Base-by-base conservation (phyloP, 1,140 invertebrate species). In the Sminthurides bifidus region DNA sequence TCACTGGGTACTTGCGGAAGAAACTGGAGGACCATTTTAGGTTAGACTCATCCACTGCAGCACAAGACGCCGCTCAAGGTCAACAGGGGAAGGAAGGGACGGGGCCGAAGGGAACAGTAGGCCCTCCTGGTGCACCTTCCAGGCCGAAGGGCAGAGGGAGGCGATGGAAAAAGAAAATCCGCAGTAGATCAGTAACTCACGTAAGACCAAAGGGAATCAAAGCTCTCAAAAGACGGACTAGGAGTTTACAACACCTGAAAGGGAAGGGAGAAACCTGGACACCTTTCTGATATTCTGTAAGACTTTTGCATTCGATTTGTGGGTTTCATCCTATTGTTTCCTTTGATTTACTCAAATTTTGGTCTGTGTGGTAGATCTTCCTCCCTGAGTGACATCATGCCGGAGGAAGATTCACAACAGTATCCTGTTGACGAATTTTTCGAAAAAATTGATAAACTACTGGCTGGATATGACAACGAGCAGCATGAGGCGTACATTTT, bases 401-500 rank as follows among this genome's bases (percentile, higher is more conserved):
- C n/a, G n/a, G n/a, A n/a, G n/a, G n/a, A n/a, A n/a, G n/a, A n/a
- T n/a, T n/a, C n/a, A n/a, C n/a, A n/a, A n/a, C n/a, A n/a, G n/a
- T n/a, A n/a, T n/a, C n/a, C n/a, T n/a, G 24, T 48, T 48, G 6
- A 26, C 26, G 24, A 48, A 10, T 62, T 64, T 27, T 59, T 67
- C 5, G 54, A 56, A 5, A 56, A 63, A 45, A 45, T 67, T 26
- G 68, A 69, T 58, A 40, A 29, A 23, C 50, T 67, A 26, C 46
- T 69, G n/a, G 66, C 65, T 17, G 63, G 65, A 23, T 35, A 52
- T 35, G 17, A 30, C 14, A 30, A 52, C 10, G 52, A 65, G 19
- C 66, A 64, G 51, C 59, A 66, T 54, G 55, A 65, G 46, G 65
- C 66, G 12, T 68, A 60, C 54, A 35, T 48, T 35, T 27, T 51